Base-by-base conservation (phyloP, 2,888 invertebrate genomes). In the Protophormia terraenovae region DNA sequence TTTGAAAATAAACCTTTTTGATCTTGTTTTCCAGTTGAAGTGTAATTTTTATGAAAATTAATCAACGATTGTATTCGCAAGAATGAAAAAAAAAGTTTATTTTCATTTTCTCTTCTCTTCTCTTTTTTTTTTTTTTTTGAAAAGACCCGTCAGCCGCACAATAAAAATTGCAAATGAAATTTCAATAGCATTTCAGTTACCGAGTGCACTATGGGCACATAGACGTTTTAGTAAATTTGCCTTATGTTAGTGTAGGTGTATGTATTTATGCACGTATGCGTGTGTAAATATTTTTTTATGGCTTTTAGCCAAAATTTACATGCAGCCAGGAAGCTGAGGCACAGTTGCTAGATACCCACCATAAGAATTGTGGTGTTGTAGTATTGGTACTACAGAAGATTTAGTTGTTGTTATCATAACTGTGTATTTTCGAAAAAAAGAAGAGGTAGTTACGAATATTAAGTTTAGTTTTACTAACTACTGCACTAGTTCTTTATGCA, bases 1-100 rank as follows among this genome's bases (percentile, higher is more conserved):
- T 22, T 5, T 12, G 3, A 14, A 41, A 12, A 76, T 45, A 27
- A 32, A 58, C 10, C 10, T 27, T 29, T 58, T 47, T 24, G 55
- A 73, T 55, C 55, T 45, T 27, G 22, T 66, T 76, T 55, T 19
- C 14, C 38, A 71, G 53, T 67, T 50, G 27, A 73, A 67, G 58
- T 66, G 72, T 73, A 66, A 69, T 75, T 84, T 69, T 71, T 69
- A 62, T 75, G 79, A 73, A 84, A 84, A 80, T 73, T 79, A 75
- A 84, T 84, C 79, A 84, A 64, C 76, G 45, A 82, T 76, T 76
- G 62, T 76, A 35, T 32, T 58, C 50, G 35, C 8, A 32, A n/a
- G n/a, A n/a, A n/a, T n/a, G n/a, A n/a, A n/a, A 50, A 41, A 24
- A 47, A 19, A 29, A 22, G 24, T 55, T 55, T 27, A n/a, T n/a